Base-by-base conservation (phyloP, 2,113 vertebrate species). In the Oxygymnocypris stewartii region DNA sequence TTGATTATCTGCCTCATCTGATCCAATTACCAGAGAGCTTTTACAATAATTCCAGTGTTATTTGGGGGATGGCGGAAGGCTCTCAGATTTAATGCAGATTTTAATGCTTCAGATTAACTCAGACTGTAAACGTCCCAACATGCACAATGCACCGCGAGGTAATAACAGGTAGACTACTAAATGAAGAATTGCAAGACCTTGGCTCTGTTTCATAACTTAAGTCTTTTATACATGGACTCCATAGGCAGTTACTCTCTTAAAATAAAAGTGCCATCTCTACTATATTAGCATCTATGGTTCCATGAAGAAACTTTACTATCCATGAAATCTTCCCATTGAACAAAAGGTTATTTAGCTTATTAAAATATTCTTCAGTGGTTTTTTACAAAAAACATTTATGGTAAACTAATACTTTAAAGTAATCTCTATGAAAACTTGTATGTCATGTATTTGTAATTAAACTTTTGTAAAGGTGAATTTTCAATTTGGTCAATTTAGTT, bases 1-100 rank as follows among this genome's bases (percentile, higher is more conserved):
- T 59, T 86, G 73, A 85, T 85, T 82, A 88, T 82, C 87, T 85
- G 87, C 61, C 77, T 57, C 77, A 85, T 88, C 79, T 77, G 74
- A 88, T 88, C 79, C 84, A 78, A 69, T 85, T 82, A 88, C 79
- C 18, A 18, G 13, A 79, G 57, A 76, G 80, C 54, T 86, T 88
- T 84, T 54, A 67, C 69, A 80, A 73, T 83, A 77, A 87, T 63
- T 81, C 57, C 73, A 65, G 57, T 67, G 79, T 76, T 65, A 49
- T 87, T 82, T 25, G 47, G 28, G 49, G 37, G 75, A 18, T n/a
- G 81, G 31, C 4, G 35, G 65, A 59, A 73, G 42, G 47, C 37
- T 79, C 16, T 63, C 8, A 14, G 37, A 67, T 82, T 18, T 61
- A n/a, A n/a, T n/a, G n/a, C n/a, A n/a, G n/a, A n/a, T n/a, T n/a